A percentile compares a stretch with the other conserved stretches of the same genome.
Evolutionary conservation across 2,113 vertebrate genomes (phyloP).

Genomic region (Callospermophilus lateralis): DNA sequence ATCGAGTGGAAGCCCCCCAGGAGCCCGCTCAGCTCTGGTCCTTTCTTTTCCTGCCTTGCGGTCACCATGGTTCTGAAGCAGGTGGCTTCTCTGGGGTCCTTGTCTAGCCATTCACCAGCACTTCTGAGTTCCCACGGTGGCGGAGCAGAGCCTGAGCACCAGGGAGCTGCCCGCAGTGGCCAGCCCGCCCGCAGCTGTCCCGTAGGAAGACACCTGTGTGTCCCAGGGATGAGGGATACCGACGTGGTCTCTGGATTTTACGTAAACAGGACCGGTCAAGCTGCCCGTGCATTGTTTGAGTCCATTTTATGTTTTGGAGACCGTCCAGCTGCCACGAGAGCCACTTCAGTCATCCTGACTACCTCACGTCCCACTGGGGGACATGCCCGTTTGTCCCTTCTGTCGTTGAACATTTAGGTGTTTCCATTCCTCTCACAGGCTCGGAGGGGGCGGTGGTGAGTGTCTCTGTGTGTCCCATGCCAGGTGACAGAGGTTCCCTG

Average conservation of each 20-base stretch:
- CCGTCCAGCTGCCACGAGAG: neutral
- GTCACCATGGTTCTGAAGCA: neutral
- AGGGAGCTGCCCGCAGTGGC: neutral
- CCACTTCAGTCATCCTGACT: neutral
- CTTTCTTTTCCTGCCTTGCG: neutral
- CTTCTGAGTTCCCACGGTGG: neutral
- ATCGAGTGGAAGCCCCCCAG: no score
- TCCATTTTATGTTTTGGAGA: neutral
- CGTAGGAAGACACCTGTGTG: rapidly evolving
- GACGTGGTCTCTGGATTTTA: neutral
- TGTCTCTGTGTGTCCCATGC: rapidly evolving
- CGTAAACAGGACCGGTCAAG: neutral
- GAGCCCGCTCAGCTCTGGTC: neutral
- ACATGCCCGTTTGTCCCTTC: neutral
- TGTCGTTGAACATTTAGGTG: neutral
- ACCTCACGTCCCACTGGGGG: neutral
- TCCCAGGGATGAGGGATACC: no score
- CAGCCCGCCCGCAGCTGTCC: no score
- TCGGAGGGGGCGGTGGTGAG: rapidly evolving
- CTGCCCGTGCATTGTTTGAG: neutral
- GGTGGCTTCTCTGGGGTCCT: neutral
- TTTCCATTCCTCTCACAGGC: neutral
- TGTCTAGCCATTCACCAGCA: neutral
- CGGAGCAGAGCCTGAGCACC: neutral
- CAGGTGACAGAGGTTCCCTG: rapidly evolving